A percentile compares a stretch with the other conserved stretches of the same genome.
These are phyloP conservation scores for Poecilia wingei DNA, from an alignment of 2,797 vertebrate genomes.

Conservation along the genomic window DNA sequence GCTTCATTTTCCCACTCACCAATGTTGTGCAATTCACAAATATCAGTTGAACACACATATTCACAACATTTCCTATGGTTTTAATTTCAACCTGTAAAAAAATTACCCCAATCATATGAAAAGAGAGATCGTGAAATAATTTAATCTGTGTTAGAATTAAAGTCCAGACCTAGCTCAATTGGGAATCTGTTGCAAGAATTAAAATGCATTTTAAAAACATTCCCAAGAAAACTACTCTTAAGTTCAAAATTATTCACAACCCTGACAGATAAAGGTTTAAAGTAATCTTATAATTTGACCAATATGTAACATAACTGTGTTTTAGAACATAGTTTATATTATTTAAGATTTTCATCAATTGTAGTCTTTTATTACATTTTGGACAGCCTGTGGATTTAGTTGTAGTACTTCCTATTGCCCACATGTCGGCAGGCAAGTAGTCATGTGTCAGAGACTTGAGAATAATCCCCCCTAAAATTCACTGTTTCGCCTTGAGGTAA, in stretches of 20 bases:
- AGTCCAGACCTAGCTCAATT: background rate
- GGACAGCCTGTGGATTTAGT: background rate
- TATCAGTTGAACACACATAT: background rate
- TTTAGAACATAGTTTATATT: background rate
- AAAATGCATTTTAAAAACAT: background rate
- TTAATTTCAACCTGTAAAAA: background rate
- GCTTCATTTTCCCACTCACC: background rate
- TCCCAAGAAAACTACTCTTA: background rate
- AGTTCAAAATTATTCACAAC: background rate
- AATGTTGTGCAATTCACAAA: background rate
- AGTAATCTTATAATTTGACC: background rate
- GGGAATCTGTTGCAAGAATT: background rate
- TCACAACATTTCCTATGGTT: background rate
- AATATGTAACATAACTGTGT: background rate
- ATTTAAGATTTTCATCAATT: background rate
- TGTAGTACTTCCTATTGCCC: slow-evolving; percentile 54
- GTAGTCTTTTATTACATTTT: too few relatives aligned
- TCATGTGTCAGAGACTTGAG: slow-evolving; percentile 1
- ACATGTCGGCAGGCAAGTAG: slow-evolving; percentile 67
- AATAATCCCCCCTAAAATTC: background rate
- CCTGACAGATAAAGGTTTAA: background rate
- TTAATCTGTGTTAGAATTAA: background rate
- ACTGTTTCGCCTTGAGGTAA: background rate
- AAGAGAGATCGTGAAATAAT: background rate
- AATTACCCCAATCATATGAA: background rate